Base-by-base conservation (phyloP, 1,140 invertebrate species). In the Harpegnathos saltator region DNA sequence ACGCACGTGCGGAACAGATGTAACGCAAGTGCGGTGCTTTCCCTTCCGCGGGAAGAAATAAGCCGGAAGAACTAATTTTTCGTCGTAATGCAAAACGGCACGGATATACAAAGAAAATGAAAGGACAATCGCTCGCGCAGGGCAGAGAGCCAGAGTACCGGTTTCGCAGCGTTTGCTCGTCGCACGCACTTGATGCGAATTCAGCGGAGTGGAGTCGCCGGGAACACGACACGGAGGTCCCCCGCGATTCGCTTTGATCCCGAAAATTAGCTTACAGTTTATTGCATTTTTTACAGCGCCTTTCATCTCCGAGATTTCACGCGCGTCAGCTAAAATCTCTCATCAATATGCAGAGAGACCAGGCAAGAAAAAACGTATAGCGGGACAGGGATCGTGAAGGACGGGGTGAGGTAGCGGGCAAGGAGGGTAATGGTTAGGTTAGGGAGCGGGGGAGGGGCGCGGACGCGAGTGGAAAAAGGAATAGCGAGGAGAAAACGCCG, bases 201-300 rank as follows among this genome's bases (percentile, higher is more conserved):
- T 71, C 58, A 56, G 61, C 38, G 59, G 69, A 81, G 80, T 29
- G 48, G 81, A 87, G 72, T 87, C 68, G 26, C 68, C 48, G 68
- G 52, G 61, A 19, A 69, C 50, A n/a, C 61, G 22, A 33, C 65
- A 22, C 69, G 17, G 82, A 78, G 63, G 59, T 77, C 65, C 78
- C 68, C 61, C 69, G 68, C 77, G 69, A 54, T 73, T 66, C 75
- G 82, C 88, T 89, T 89, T 89, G 88, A 89, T 89, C 85, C 82
- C 84, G 68, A 82, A 84, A 89, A 89, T 89, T 87, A 87, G 88
- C 88, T 89, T 84, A 89, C 62, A 73, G 85, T 85, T 89, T 89
- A 89, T 89, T 89, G 88, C 78, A 85, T 89, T 89, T 89, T 87
- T 84, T 85, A 86, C 82, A 59, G 24, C 83, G 87, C 86, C 86